Evolutionary conservation across 2,797 vertebrate species (phyloP).

Genomic region (Monodelphis domestica): DNA sequence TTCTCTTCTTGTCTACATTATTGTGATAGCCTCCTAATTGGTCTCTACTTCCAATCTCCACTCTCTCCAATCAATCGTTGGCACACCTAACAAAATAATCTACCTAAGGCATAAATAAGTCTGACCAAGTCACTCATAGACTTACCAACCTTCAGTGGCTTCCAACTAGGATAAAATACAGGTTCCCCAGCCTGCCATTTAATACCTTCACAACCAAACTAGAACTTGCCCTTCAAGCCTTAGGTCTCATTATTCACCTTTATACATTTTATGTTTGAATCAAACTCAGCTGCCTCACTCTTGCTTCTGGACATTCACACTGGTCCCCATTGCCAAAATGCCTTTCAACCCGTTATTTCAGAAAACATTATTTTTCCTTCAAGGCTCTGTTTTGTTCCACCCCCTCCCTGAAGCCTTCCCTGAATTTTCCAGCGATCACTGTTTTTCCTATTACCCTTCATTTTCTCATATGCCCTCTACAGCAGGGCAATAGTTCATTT

Average conservation of each 20-base stretch:
- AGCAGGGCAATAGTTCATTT: not conserved
- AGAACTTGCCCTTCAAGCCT: not conserved
- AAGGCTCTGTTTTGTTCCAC: slow-evolving; percentile 15
- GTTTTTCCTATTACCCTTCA: not conserved
- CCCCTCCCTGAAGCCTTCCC: not conserved
- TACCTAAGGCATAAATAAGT: not conserved
- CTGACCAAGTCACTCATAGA: not conserved
- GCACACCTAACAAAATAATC: not conserved
- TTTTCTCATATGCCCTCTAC: not conserved
- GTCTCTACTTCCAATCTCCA: not conserved
- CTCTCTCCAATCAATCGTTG: not conserved
- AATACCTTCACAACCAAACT: not conserved
- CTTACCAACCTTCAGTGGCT: not conserved
- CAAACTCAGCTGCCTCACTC: not conserved
- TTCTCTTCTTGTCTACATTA: not conserved
- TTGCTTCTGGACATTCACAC: not conserved
- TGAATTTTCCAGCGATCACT: not conserved
- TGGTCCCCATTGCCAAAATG: slow-evolving; percentile 16
- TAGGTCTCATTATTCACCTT: not conserved
- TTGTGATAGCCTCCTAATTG: not conserved
- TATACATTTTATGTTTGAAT: not conserved
- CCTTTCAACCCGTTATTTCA: not conserved
- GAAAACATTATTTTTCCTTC: slow-evolving; percentile 29
- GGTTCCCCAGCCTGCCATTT: not conserved
- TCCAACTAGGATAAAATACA: not conserved